Evolutionary conservation across 2,113 vertebrate genomes (phyloP).

Genomic region (Orthonyx spaldingii): DNA sequence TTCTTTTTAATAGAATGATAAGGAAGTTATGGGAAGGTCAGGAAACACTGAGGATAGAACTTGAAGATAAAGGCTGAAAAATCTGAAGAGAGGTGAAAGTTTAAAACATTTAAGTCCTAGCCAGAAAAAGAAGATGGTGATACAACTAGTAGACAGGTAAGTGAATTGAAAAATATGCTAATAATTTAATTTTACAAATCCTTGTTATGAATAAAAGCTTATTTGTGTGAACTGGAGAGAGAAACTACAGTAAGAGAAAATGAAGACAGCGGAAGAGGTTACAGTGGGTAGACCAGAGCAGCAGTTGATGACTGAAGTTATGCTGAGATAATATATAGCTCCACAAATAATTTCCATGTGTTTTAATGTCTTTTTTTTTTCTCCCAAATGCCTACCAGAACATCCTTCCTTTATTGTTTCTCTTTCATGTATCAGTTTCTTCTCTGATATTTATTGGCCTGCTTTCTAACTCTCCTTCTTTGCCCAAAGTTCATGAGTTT

Average conservation of each 20-base stretch:
- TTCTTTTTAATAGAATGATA: not conserved
- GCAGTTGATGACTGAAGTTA: not conserved
- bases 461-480: not conserved
- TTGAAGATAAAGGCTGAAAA: not conserved
- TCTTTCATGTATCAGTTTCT: not conserved
- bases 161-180: not conserved
- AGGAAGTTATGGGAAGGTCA: not conserved
- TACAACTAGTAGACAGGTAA: not conserved
- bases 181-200: not conserved
- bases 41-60: not conserved
- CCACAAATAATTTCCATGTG: not conserved
- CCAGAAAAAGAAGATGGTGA: not conserved
- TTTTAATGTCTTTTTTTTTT: not conserved
- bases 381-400: not conserved
- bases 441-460: not conserved
- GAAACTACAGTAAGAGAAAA: not conserved
- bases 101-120: not conserved
- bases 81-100: not conserved
- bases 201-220: not conserved
- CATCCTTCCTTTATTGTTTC: not conserved
- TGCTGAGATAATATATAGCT: not conserved
- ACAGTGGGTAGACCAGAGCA: not conserved
- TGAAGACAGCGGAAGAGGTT: not conserved
- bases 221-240: not conserved
- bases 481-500: not conserved